Percentiles rank a stretch among this genome's conserved stretches.
Evolutionary conservation across 2,888 invertebrate species (phyloP).

Genomic region (Anagyrus pseudococci): DNA sequence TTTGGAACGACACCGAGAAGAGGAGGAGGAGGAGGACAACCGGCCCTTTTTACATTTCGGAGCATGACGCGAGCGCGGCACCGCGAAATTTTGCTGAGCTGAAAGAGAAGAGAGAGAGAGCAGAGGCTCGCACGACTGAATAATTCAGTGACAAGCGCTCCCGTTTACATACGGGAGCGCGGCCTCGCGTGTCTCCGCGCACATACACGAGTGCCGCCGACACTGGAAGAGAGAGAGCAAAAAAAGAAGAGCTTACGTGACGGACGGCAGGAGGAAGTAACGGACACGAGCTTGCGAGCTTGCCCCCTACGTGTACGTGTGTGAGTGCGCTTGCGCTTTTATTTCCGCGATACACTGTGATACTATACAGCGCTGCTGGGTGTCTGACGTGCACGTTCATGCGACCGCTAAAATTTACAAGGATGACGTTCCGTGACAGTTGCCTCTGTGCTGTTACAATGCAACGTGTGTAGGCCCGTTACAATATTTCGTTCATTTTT

Average conservation of each 20-base stretch:
- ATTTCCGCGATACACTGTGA: too few relatives aligned
- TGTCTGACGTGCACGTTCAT: too few relatives aligned
- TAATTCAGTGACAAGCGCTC: conserved; percentile 37
- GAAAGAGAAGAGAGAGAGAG: neutral
- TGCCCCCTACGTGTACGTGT: too few relatives aligned
- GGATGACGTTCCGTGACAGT: too few relatives aligned
- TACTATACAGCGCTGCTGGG: too few relatives aligned
- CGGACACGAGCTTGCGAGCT: conserved; percentile 17
- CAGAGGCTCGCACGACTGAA: conserved; percentile 18
- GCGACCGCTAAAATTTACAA: too few relatives aligned
- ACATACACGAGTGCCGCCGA: neutral
- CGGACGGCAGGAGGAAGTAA: conserved; percentile 7
- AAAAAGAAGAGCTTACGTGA: neutral
- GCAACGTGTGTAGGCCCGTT: too few relatives aligned
- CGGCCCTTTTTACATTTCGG: conserved; percentile 2
- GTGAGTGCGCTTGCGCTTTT: too few relatives aligned
- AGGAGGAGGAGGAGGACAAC: too few relatives aligned
- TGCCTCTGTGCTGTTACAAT: too few relatives aligned
- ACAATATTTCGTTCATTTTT: too few relatives aligned
- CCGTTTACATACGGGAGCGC: neutral
- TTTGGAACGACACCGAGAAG: neutral
- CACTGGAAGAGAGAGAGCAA: neutral
- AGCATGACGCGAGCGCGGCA: neutral
- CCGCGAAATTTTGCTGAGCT: conserved; percentile 4
- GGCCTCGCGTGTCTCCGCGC: conserved; percentile 32